Evolutionary conservation across 2,797 vertebrate species (phyloP), one percentile per base, ranked within the genome.

Genomic region (Cuniculus paca): DNA sequence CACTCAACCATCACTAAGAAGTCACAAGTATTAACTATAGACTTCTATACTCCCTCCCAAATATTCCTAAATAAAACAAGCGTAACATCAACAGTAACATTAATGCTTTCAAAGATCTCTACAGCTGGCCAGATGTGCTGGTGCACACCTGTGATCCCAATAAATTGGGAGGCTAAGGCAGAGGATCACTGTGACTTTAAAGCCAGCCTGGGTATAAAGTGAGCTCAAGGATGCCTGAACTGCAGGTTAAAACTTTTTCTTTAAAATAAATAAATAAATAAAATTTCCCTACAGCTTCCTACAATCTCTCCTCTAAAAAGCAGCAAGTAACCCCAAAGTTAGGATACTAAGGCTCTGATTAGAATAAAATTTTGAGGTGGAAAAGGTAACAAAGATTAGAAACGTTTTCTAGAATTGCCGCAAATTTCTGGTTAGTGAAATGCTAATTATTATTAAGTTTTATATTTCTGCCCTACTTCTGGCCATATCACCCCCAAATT

Each of bases 361-460:
- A 70, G 28, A 58, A 16, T 81, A 58, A 95, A 94, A n/a, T 88
- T 75, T 81, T 10, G 14, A 20, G 36, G 45, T 68, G 3, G 14
- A 22, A 36, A 79, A 48, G 19, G 1, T 61, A 93, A 95, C 12
- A 72, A 26, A 77, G 78, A 92, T 92, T 52, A 82, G n/a, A 94
- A 92, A 95, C 90, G 60, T 31, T 75, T 90, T 88, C 50, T 65
- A 54, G 20, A 39, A 90, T 1, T 86, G 68, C 7, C 7, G 31
- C 36, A 95, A 92, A 5, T 94, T 24, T 82, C 36, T 78, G 20
- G 42, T 79, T 88, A 92, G 54, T 91, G 86, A 95, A 95, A 94
- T 65, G 39, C 65, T 94, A 94, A 52, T 72, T 88, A 85, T 68
- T 88, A 93, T 6, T 90, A 80, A 84, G 45, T 96, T 92, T 88